These are phyloP conservation scores for Laticauda laticaudata DNA, from an alignment of 2,113 vertebrate genomes.

Conservation along the genomic window DNA sequence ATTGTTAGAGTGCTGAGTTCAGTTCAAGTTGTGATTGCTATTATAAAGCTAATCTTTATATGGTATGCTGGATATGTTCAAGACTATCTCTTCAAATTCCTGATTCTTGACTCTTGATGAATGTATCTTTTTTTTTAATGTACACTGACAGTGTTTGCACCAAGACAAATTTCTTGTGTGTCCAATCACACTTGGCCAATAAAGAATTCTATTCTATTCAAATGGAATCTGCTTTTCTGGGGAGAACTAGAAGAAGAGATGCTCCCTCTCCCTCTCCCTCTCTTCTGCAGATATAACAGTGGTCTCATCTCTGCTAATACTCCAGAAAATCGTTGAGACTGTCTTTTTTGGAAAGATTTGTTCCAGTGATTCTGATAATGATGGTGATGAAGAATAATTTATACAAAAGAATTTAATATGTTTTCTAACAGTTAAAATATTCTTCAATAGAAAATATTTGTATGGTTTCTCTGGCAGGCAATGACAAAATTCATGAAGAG, in stretches of 20 bases:
- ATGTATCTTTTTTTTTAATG: too few relatives aligned
- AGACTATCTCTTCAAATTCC: not conserved
- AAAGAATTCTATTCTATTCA: not conserved
- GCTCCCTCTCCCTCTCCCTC: not conserved
- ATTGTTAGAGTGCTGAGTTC: not conserved
- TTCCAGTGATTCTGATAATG: not conserved
- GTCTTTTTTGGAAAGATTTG: not conserved
- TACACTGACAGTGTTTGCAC: too few relatives aligned
- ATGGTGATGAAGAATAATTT: not conserved
- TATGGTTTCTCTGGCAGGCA: not conserved
- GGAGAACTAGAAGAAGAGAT: not conserved
- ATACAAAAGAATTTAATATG: not conserved
- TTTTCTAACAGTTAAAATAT: not conserved
- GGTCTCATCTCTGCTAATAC: not conserved
- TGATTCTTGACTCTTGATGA: not conserved
- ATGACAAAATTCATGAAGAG: not conserved
- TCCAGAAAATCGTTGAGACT: not conserved
- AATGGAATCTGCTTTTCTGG: not conserved
- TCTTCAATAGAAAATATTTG: not conserved
- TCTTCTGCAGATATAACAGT: not conserved
- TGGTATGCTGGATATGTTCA: not conserved
- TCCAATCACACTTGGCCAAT: too few relatives aligned
- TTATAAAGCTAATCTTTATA: not conserved
- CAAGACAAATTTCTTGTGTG: too few relatives aligned
- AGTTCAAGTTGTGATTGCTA: not conserved